Evolutionary conservation across 2,888 invertebrate genomes (phyloP).

Genomic region (Lagria hirta): DNA sequence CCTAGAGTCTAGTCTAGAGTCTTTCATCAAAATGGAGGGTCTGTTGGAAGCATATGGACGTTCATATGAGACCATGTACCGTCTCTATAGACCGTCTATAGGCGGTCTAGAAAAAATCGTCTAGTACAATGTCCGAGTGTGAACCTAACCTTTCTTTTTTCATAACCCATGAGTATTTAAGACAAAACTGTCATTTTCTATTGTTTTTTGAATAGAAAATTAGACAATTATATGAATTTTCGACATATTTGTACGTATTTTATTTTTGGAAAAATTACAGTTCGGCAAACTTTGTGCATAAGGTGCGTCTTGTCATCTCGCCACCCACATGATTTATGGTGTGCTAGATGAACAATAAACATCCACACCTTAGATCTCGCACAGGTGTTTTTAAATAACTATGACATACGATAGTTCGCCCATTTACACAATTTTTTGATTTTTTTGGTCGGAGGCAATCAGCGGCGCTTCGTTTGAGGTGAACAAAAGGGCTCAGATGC

Average conservation of each 20-base stretch:
- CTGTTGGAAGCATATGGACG: too few relatives aligned
- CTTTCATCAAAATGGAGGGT: too few relatives aligned
- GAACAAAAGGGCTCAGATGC: too few relatives aligned
- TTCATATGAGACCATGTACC: too few relatives aligned
- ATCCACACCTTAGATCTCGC: conserved; percentile 32
- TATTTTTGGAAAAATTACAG: neutral
- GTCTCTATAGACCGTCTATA: too few relatives aligned
- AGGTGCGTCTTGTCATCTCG: conserved; percentile 13
- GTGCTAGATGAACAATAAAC: conserved; percentile 37
- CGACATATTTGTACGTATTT: neutral
- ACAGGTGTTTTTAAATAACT: conserved; percentile 42
- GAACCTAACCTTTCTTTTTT: conserved; percentile 1
- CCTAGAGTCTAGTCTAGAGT: too few relatives aligned
- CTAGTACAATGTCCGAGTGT: too few relatives aligned
- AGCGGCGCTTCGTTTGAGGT: too few relatives aligned
- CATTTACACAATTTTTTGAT: conserved; percentile 34
- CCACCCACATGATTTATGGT: conserved; percentile 36
- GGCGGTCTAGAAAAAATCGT: too few relatives aligned
- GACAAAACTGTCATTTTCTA: neutral
- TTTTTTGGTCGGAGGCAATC: conserved; percentile 42
- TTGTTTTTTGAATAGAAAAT: neutral
- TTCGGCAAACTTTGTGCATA: too few relatives aligned
- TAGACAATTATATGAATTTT: neutral
- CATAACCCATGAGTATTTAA: neutral
- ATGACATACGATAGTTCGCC: conserved; percentile 37